Percentiles rank a stretch among this genome's conserved stretches.
These are phyloP conservation scores for Prunella himalayana DNA, from an alignment of 2,113 vertebrate species.

Conservation along the genomic window DNA sequence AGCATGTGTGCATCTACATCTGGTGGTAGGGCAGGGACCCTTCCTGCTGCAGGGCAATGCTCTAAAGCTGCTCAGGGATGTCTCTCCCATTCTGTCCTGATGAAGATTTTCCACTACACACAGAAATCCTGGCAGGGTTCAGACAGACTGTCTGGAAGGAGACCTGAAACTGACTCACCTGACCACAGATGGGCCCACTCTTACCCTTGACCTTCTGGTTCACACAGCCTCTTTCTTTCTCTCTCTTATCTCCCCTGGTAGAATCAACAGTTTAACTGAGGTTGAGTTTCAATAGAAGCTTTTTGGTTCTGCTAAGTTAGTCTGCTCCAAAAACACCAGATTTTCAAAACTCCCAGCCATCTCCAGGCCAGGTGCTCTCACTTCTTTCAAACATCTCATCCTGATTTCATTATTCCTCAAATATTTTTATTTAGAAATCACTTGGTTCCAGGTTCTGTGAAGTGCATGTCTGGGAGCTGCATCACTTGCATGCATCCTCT, in stretches of 20 bases:
- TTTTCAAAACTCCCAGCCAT: neutral
- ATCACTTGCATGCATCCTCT: neutral
- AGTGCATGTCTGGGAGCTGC: neutral
- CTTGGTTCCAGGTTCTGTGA: neutral
- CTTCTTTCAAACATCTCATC: neutral
- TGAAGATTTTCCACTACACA: neutral
- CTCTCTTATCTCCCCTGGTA: neutral
- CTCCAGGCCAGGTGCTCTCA: neutral
- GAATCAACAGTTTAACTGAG: neutral
- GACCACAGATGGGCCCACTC: neutral
- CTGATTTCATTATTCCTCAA: neutral
- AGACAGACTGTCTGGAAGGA: neutral
- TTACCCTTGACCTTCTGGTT: neutral
- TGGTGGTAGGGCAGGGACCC: neutral
- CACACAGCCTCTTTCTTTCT: neutral
- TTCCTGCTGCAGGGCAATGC: neutral
- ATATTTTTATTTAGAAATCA: neutral
- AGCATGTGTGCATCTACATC: rapidly evolving
- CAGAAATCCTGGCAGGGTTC: neutral
- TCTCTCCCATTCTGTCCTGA: neutral
- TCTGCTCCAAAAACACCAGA: neutral
- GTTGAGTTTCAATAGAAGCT: neutral
- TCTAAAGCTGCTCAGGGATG: neutral
- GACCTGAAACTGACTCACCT: neutral
- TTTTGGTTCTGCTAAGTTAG: neutral